Percentiles rank a stretch among this genome's conserved stretches.
phyloP scores from a whole-genome alignment of 2,888 invertebrate genomes.

The Crematogaster levior region DNA sequence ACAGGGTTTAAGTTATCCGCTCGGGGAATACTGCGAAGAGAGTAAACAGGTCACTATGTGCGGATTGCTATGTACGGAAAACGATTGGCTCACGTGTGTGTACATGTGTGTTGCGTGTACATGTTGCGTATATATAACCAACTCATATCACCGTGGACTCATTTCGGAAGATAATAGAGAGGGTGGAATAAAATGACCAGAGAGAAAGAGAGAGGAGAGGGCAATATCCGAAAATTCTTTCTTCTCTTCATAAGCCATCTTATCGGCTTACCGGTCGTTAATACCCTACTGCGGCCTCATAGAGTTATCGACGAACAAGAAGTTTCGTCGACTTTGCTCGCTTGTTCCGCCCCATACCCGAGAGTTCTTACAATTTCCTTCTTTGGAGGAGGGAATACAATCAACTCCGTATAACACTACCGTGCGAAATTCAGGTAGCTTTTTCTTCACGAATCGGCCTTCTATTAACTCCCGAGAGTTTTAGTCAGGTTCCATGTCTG shows the following conservation, averaged over 20 bases:
- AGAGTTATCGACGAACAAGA: slow-evolving; percentile 48
- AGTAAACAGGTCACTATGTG: slow-evolving; percentile 67
- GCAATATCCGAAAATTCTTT: slow-evolving; percentile 60
- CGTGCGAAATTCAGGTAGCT: slow-evolving; percentile 23
- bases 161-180: slow-evolving; percentile 34
- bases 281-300: slow-evolving; percentile 46
- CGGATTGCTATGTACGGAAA: slow-evolving; percentile 45
- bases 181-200: slow-evolving; percentile 20
- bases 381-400: not conserved
- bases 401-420: slow-evolving; percentile 13
- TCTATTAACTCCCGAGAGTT: slow-evolving; percentile 25
- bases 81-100: slow-evolving; percentile 1
- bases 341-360: not conserved
- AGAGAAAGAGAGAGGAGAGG: not conserved
- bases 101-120: not conserved
- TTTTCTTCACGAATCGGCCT: slow-evolving; percentile 12
- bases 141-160: slow-evolving; percentile 28
- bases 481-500: slow-evolving; percentile 12
- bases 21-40: slow-evolving; percentile 64
- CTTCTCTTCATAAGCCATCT: slow-evolving; percentile 61
- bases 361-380: slow-evolving; percentile 48
- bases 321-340: slow-evolving; percentile 47
- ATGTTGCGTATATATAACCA: not conserved
- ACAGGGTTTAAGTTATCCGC: slow-evolving; percentile 65
- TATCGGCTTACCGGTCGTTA: slow-evolving; percentile 70